Evolutionary conservation across 2,888 invertebrate genomes (phyloP).

Genomic region (Folsomia manolachei): DNA sequence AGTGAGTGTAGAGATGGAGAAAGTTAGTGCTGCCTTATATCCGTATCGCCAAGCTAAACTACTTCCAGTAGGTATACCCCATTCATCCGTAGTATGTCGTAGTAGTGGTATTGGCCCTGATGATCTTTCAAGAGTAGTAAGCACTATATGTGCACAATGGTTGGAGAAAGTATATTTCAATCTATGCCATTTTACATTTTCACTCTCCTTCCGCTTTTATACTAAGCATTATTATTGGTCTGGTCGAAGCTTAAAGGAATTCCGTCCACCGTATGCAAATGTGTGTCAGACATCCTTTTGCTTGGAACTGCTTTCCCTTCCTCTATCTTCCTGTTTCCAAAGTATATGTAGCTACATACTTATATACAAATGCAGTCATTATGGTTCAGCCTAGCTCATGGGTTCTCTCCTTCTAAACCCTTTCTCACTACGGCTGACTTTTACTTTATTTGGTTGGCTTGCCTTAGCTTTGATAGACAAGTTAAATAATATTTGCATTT

Average conservation of each 20-base stretch:
- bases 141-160: background rate
- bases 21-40: background rate
- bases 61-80: too few relatives aligned
- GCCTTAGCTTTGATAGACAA: background rate
- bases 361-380: background rate
- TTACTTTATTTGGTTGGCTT: background rate
- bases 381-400: too few relatives aligned
- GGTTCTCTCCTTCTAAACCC: background rate
- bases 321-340: too few relatives aligned
- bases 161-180: background rate
- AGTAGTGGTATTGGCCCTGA: background rate
- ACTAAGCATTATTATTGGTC: background rate
- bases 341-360: background rate
- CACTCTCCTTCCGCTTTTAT: background rate
- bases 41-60: too few relatives aligned
- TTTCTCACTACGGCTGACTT: background rate
- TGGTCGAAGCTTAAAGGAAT: background rate
- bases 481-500: constrained; percentile 8
- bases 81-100: too few relatives aligned
- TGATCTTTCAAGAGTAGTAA: too few relatives aligned
- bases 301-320: too few relatives aligned
- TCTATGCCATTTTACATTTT: background rate
- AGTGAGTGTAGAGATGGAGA: too few relatives aligned
- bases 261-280: background rate
- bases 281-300: too few relatives aligned